Evolutionary conservation across 2,888 invertebrate genomes (phyloP).

Genomic region (Nycteola revayana): DNA sequence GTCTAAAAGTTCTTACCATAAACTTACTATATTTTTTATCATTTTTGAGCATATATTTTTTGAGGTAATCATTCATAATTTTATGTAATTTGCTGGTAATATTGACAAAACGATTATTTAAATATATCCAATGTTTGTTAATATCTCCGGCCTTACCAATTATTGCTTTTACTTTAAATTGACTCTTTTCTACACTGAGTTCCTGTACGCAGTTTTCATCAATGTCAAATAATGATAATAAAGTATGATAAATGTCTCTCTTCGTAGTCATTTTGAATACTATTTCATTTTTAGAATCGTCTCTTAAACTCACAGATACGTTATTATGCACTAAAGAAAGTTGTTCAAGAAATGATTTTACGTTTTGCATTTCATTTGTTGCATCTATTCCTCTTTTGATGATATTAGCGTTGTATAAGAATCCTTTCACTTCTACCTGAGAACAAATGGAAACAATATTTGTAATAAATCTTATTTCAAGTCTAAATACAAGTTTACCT

Average conservation of each 20-base stretch:
- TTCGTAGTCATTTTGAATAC: slow-evolving; percentile 83
- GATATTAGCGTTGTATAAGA: slow-evolving; percentile 84
- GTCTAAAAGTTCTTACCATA: no score
- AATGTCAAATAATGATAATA: slow-evolving; percentile 57
- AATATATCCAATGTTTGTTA: slow-evolving; percentile 80
- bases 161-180: slow-evolving; percentile 79
- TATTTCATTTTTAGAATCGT: slow-evolving; percentile 83
- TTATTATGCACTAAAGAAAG: slow-evolving; percentile 85
- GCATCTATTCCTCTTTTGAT: slow-evolving; percentile 78
- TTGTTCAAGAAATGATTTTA: slow-evolving; percentile 81
- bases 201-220: slow-evolving; percentile 45
- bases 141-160: slow-evolving; percentile 64
- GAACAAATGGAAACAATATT: no score
- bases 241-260: slow-evolving; percentile 75
- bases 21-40: slow-evolving; percentile 6
- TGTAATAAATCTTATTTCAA: no score
- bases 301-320: slow-evolving; percentile 86
- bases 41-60: slow-evolving; percentile 28
- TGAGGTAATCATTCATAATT: slow-evolving; percentile 44
- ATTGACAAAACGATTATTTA: slow-evolving; percentile 83
- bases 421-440: slow-evolving; percentile 84
- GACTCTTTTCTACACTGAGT: slow-evolving; percentile 60
- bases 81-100: slow-evolving; percentile 64
- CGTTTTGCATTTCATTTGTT: slow-evolving; percentile 80
- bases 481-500: no score